Conservation (phyloP, 2,113 vertebrate genomes). For the Empidonax alnorum region DNA sequence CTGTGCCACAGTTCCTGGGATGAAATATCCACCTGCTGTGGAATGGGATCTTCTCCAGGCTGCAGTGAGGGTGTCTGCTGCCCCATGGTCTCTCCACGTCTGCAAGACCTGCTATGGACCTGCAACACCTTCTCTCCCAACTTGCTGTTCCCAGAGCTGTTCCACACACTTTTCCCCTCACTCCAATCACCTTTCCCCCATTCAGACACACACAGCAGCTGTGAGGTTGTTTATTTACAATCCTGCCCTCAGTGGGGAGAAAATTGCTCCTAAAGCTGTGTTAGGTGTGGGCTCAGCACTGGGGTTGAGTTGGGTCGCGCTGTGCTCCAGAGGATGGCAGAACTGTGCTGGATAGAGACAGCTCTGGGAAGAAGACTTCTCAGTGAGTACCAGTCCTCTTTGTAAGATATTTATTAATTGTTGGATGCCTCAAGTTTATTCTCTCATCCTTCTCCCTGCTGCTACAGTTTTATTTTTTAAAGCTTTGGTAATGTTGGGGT, state of each 20-base stretch:
- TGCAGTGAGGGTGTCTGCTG: background rate
- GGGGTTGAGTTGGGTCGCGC: accelerated
- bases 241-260: background rate
- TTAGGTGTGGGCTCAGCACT: too few species aligned
- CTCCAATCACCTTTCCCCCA: background rate
- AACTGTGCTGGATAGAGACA: accelerated
- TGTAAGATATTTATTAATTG: background rate
- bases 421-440: background rate
- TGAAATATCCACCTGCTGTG: background rate
- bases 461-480: background rate
- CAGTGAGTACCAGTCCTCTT: background rate
- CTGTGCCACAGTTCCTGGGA: background rate
- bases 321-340: accelerated
- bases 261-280: accelerated
- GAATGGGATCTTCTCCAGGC: accelerated
- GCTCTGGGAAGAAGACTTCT: accelerated
- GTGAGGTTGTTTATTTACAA: background rate
- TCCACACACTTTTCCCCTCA: background rate
- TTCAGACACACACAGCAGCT: background rate
- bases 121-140: too few species aligned
- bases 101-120: background rate
- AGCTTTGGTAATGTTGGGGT: accelerated
- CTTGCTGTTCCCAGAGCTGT: accelerated
- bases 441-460: background rate
- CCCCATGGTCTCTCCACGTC: background rate